A percentile compares a stretch with the other conserved stretches of the same genome.
phyloP scores from a whole-genome alignment of 2,888 invertebrate genomes.

The Ellobium chinense region DNA sequence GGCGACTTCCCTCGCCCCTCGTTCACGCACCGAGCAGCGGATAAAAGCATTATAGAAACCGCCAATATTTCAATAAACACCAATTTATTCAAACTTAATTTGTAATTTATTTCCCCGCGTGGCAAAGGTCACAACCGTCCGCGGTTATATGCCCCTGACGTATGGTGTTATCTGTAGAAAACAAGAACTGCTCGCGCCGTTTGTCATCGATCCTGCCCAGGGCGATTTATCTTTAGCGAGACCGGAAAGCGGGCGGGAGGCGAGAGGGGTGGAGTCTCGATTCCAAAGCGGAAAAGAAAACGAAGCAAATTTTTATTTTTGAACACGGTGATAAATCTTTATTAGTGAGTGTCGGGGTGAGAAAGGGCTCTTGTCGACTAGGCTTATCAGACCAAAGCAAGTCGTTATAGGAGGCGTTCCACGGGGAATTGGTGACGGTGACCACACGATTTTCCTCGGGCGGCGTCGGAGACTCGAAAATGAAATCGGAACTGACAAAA shows the following conservation, averaged over 20 bases:
- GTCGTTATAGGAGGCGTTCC: no score
- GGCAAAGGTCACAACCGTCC: conserved; percentile 15
- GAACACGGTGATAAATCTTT: background rate
- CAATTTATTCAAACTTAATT: conserved; percentile 39
- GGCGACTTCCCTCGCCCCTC: background rate
- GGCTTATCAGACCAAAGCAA: no score
- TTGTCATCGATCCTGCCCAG: background rate
- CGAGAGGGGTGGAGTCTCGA: background rate
- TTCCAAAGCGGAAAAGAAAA: background rate
- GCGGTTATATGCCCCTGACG: background rate
- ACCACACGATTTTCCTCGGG: no score
- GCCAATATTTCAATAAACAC: conserved; percentile 29
- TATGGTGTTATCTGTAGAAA: conserved; percentile 21
- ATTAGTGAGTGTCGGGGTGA: background rate
- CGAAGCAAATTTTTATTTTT: background rate
- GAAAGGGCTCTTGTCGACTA: no score
- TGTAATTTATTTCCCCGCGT: conserved; percentile 19
- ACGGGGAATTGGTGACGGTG: no score
- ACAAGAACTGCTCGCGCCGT: background rate
- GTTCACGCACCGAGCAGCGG: background rate
- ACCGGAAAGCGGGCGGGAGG: background rate
- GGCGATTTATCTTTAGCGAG: background rate
- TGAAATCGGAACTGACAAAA: no score
- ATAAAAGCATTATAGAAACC: conserved; percentile 20
- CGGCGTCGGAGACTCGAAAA: no score